phyloP scores from a whole-genome alignment of 2,888 invertebrate species.

The Crioceris asparagi region DNA sequence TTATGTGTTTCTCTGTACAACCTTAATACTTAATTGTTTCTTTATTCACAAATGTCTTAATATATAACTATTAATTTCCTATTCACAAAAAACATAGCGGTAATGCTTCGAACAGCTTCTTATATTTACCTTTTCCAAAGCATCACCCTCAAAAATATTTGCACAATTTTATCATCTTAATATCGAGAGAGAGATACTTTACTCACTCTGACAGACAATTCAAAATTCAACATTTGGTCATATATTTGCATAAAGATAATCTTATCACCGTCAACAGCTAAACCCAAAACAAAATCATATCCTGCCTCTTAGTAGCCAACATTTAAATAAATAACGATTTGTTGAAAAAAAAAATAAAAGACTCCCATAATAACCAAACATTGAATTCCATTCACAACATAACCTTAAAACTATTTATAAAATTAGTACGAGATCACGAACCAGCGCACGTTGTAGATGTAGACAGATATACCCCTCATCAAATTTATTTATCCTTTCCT shows the following conservation, averaged over 20 bases:
- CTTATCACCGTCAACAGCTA: no score
- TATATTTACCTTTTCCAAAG: conserved; percentile 7
- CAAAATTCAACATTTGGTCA: no score
- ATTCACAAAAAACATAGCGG: conserved; percentile 17
- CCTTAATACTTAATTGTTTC: conserved; percentile 19
- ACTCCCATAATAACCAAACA: no score
- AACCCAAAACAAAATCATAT: no score
- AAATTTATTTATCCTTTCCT: conserved; percentile 36
- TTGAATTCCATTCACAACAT: no score
- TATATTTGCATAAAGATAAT: no score
- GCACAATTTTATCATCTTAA: conserved; percentile 13
- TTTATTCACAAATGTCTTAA: conserved; percentile 29
- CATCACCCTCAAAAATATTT: conserved; percentile 9
- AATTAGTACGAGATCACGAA: conserved; percentile 20
- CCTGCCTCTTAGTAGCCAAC: no score
- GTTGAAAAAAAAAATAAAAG: no score
- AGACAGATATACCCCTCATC: not conserved
- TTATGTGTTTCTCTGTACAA: conserved; percentile 25
- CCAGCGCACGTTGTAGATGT: conserved; percentile 4
- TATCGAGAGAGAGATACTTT: no score
- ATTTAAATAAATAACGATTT: no score
- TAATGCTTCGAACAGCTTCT: conserved; percentile 9
- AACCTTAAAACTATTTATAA: no score
- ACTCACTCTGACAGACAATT: no score
- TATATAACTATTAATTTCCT: conserved; percentile 17